Evolutionary conservation across 2,797 vertebrate genomes (phyloP).

Genomic region (Anguilla anguilla): DNA sequence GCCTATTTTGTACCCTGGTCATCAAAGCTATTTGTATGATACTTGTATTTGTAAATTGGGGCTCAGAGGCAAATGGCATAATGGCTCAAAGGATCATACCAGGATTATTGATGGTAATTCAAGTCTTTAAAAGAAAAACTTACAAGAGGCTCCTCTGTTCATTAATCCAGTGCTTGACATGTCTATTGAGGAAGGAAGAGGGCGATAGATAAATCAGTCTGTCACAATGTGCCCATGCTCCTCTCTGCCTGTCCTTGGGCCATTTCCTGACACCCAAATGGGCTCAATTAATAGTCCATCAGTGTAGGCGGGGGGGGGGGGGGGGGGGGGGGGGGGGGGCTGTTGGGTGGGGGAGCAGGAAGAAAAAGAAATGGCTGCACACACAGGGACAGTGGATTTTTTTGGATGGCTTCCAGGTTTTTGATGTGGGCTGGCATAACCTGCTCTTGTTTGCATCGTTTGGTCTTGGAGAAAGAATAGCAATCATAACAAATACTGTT

Average conservation of each 20-base stretch:
- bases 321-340: too few relatives aligned
- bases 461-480: neutral
- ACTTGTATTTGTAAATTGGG: constrained; percentile 21
- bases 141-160: constrained; percentile 24
- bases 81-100: constrained; percentile 15
- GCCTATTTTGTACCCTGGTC: neutral
- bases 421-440: neutral
- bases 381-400: constrained; percentile 17
- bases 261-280: constrained; percentile 37
- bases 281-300: constrained; percentile 41
- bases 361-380: constrained; percentile 24
- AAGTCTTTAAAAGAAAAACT: constrained; percentile 34
- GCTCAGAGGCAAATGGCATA: constrained; percentile 18
- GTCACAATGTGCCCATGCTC: constrained; percentile 22
- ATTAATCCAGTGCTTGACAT: constrained; percentile 34
- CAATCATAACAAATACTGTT: neutral
- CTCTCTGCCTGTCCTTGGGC: constrained; percentile 25
- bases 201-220: constrained; percentile 36
- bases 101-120: constrained; percentile 28
- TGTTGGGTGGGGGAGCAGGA: neutral
- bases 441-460: neutral
- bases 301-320: neutral
- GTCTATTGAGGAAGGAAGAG: constrained; percentile 26
- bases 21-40: constrained; percentile 11
- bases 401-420: constrained; percentile 12